A percentile compares a stretch with the other conserved stretches of the same genome.
phyloP scores from a whole-genome alignment of 2,113 vertebrate genomes.

The Toxotes chatareus region DNA sequence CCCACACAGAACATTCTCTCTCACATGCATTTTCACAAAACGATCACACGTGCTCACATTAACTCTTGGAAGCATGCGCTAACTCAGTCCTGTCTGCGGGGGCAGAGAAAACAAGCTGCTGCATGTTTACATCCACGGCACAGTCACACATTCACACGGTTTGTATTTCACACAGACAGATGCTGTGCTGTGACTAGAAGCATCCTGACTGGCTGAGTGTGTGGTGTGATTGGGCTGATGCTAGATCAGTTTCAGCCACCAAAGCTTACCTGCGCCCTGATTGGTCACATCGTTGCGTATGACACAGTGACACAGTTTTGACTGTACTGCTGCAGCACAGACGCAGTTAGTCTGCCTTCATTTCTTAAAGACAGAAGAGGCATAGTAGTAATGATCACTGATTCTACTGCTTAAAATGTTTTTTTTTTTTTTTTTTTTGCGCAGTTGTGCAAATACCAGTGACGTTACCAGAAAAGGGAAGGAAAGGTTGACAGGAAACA shows the following conservation, averaged over 20 bases:
- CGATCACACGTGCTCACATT: neutral
- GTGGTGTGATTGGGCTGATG: slow-evolving; percentile 50
- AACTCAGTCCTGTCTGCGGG: slow-evolving; percentile 16
- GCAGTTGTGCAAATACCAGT: neutral
- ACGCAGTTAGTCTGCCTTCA: neutral
- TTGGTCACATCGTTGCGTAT: slow-evolving; percentile 63
- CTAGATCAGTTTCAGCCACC: slow-evolving; percentile 16
- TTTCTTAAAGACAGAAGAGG: neutral
- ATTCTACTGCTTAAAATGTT: neutral
- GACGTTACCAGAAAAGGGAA: neutral
- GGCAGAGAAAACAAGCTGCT: slow-evolving; percentile 19
- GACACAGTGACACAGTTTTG: slow-evolving; percentile 80
- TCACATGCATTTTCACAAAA: neutral
- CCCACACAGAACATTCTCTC: neutral
- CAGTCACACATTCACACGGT: slow-evolving; percentile 15
- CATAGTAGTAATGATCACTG: neutral
- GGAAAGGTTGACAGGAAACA: neutral
- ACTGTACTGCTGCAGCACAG: slow-evolving; percentile 15
- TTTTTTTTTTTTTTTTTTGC: neutral
- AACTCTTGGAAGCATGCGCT: neutral
- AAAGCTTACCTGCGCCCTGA: slow-evolving; percentile 60
- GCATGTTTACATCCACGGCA: slow-evolving; percentile 26
- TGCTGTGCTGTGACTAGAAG: neutral
- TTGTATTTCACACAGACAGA: slow-evolving; percentile 27
- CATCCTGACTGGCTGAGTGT: slow-evolving; percentile 55